Base-by-base conservation (phyloP, 1,140 invertebrate species). In the Cephus cinctus region DNA sequence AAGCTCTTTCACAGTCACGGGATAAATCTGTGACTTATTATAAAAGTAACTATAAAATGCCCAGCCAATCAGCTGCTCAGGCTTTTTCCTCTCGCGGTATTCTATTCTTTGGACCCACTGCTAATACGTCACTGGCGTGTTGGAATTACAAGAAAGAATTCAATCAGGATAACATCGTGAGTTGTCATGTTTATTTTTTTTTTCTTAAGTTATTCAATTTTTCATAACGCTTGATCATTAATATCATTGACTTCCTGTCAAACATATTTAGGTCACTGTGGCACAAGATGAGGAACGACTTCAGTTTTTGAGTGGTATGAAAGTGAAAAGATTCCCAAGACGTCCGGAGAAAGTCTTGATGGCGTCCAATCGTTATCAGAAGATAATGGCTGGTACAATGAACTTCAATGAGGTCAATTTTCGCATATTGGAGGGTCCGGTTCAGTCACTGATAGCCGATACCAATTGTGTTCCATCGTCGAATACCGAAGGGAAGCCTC, bases 231-330 rank as follows among this genome's bases (percentile, higher is more conserved):
- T n/a, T n/a, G n/a, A n/a, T n/a, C n/a, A n/a, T n/a, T n/a, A n/a
- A 5, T 18, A 20, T 40, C 18, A 36, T 50, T 57, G n/a, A n/a
- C n/a, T n/a, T n/a, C n/a, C n/a, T n/a, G n/a, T n/a, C n/a, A n/a
- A n/a, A n/a, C n/a, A n/a, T n/a, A n/a, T n/a, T 4, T 38, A 70
- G 71, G 69, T 78, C 21, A 63, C 73, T n/a, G 52, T 83, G 0
- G 78, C 78, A 2, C 47, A 72, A 0, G 68, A 85, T 57, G 54
- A 52, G 11, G 63, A 77, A 43, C 80, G 72, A 0, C 56, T 84
- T 18, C 83, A 84, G 50, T 87, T 87, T 61, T 75, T 80, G 5
- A 85, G 82, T 54, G 85, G 85, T 2, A 59, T 87, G 0, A 87
- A 88, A 69, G 62, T 78, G 21, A 83, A 16, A 68, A 78, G 22